Evolutionary conservation across 1,140 invertebrate genomes (phyloP).

Genomic region (Vanessa tameamea): DNA sequence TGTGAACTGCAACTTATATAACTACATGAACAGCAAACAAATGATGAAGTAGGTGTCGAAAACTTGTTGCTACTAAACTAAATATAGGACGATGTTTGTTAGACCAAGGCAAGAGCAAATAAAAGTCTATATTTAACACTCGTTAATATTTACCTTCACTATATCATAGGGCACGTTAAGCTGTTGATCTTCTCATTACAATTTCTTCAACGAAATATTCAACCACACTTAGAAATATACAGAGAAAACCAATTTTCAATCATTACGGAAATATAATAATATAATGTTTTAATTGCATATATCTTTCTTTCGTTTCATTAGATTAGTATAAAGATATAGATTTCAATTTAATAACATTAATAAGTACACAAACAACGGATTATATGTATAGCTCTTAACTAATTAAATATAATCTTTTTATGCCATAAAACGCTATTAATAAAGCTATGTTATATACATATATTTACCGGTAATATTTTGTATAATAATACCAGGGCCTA

Average conservation of each 20-base stretch:
- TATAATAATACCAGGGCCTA: slow-evolving; percentile 24
- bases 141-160: neutral
- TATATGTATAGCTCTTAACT: neutral
- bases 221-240: neutral
- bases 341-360: neutral
- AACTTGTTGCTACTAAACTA: neutral
- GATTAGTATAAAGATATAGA: neutral
- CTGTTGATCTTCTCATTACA: neutral
- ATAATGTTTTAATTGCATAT: no score
- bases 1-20: neutral
- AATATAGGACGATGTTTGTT: neutral
- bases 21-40: neutral
- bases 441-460: neutral
- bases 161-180: neutral
- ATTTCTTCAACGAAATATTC: neutral
- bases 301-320: neutral
- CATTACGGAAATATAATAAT: no score
- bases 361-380: neutral
- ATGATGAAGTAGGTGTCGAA: neutral
- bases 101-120: neutral
- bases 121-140: neutral
- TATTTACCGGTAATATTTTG: neutral
- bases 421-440: neutral
- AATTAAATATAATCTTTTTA: no score
- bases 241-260: no score